A percentile compares a stretch with the other conserved stretches of the same genome.
phyloP scores from a whole-genome alignment of 2,888 invertebrate genomes.

The Habrosyne pyritoides region DNA sequence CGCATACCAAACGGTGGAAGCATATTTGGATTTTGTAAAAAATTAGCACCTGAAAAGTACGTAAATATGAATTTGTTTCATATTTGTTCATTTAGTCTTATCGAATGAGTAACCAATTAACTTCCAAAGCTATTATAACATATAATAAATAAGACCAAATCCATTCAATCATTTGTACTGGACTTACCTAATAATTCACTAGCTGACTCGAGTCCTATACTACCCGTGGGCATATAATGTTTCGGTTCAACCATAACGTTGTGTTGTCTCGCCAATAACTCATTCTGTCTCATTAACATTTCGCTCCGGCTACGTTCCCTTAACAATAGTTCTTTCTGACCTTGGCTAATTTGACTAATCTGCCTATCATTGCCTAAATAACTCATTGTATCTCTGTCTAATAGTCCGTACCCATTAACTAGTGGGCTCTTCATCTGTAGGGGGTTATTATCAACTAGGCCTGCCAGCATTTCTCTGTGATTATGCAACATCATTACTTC shows the following conservation, averaged over 20 bases:
- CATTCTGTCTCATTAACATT: conserved; percentile 72
- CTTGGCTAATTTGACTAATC: conserved; percentile 71
- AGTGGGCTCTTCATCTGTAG: conserved; percentile 65
- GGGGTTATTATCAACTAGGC: conserved; percentile 67
- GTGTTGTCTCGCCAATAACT: conserved; percentile 69
- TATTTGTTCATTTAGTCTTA: no score
- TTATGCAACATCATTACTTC: conserved; percentile 71
- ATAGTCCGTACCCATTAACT: conserved; percentile 68
- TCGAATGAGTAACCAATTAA: no score
- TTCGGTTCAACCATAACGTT: conserved; percentile 65
- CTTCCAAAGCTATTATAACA: no score
- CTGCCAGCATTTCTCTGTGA: conserved; percentile 72
- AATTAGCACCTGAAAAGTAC: conserved; percentile 75
- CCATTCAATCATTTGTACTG: no score
- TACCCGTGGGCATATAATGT: conserved; percentile 69
- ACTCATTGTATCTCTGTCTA: conserved; percentile 65
- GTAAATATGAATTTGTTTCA: conserved; percentile 5
- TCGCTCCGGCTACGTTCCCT: conserved; percentile 67
- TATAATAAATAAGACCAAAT: no score
- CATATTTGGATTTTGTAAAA: conserved; percentile 75
- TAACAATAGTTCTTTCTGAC: conserved; percentile 64
- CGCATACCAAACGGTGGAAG: conserved; percentile 81
- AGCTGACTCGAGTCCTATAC: conserved; percentile 75
- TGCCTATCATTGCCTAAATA: conserved; percentile 72
- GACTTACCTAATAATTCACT: conserved; percentile 80